Percentiles rank a stretch among this genome's conserved stretches.
phyloP scores from a whole-genome alignment of 2,113 vertebrate species.

The Gallinago media region DNA sequence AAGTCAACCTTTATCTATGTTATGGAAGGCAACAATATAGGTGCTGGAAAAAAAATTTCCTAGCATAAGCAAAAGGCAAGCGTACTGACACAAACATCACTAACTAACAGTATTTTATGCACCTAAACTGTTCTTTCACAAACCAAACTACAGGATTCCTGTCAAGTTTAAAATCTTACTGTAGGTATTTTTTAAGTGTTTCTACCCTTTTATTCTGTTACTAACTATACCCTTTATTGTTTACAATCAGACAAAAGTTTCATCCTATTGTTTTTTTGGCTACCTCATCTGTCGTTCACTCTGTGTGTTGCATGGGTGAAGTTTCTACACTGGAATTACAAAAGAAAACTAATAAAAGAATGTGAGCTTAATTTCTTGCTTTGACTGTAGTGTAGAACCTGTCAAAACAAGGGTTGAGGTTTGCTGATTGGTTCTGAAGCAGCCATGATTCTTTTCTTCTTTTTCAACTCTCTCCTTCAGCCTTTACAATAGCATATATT shows the following conservation, averaged over 20 bases:
- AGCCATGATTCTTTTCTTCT: not conserved
- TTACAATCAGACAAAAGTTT: not conserved
- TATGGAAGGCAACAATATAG: not conserved
- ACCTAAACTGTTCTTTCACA: not conserved
- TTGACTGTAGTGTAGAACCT: not conserved
- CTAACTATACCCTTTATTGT: not conserved
- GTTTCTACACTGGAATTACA: not conserved
- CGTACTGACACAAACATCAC: not conserved
- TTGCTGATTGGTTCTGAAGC: constrained; percentile 37
- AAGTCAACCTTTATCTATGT: not conserved
- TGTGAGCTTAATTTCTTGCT: not conserved
- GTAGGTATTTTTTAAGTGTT: not conserved
- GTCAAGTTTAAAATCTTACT: not conserved
- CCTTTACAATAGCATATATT: not conserved
- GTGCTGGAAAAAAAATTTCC: not conserved
- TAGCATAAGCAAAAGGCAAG: not conserved
- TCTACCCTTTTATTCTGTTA: not conserved
- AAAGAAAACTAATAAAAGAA: not conserved
- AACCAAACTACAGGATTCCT: not conserved
- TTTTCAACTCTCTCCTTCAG: not conserved
- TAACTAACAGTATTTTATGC: not conserved
- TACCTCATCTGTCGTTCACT: not conserved
- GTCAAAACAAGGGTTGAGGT: constrained; percentile 23
- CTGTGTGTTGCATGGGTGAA: not conserved
- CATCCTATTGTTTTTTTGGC: not conserved